These are phyloP conservation scores for Ceratosolen fusciceps DNA, from an alignment of 1,140 invertebrate genomes.

Conservation along the genomic window DNA sequence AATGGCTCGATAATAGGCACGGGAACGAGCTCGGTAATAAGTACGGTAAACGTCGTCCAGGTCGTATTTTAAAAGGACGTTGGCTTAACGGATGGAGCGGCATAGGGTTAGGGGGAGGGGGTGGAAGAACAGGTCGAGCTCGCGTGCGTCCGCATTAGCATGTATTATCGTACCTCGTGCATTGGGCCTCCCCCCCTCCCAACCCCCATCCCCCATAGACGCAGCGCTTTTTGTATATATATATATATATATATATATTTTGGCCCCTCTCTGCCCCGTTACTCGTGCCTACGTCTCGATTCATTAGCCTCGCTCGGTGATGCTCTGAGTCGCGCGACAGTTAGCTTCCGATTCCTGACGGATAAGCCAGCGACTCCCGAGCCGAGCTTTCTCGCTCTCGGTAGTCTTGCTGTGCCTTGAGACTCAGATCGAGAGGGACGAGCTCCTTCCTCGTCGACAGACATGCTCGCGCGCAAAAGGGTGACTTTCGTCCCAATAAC, in stretches of 20 bases:
- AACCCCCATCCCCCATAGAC: not conserved
- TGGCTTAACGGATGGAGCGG: not conserved
- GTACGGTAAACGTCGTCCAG: not conserved
- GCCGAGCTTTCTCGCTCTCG: too few relatives aligned
- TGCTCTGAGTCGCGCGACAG: not conserved
- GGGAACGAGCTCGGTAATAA: constrained; percentile 14
- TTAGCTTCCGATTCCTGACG: constrained; percentile 9
- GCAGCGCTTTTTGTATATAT: too few relatives aligned
- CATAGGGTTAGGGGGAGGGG: too few relatives aligned
- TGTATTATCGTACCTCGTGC: not conserved
- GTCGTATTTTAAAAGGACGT: too few relatives aligned
- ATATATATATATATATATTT: too few relatives aligned
- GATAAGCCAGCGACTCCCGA: not conserved
- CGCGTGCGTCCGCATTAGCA: not conserved
- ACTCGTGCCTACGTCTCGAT: not conserved
- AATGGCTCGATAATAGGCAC: too few relatives aligned
- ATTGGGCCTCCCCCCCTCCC: not conserved
- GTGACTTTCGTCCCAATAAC: constrained; percentile 45
- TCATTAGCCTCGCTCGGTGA: constrained; percentile 20
- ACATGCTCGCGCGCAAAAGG: constrained; percentile 61
- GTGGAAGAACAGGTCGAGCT: too few relatives aligned
- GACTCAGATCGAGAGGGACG: not conserved
- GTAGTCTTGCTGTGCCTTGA: too few relatives aligned
- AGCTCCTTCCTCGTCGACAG: not conserved
- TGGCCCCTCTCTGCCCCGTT: not conserved